phyloP scores from a whole-genome alignment of 2,888 invertebrate genomes.

The Metellina segmentata region DNA sequence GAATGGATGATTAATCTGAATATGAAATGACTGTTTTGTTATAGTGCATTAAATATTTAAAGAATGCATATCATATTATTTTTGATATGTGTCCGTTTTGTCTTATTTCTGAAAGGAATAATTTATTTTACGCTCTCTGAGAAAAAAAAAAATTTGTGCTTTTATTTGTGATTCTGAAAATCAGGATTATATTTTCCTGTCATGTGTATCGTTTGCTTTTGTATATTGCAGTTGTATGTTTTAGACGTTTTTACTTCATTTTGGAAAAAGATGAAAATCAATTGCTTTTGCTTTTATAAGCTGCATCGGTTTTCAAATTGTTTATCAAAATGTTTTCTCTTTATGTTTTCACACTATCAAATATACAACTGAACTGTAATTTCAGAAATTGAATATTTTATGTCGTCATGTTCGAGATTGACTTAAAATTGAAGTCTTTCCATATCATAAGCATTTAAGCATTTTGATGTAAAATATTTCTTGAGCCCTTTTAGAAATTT shows the following conservation, averaged over 20 bases:
- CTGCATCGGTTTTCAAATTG: too few species aligned
- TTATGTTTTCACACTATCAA: too few species aligned
- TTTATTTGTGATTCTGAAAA: background rate
- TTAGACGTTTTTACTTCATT: background rate
- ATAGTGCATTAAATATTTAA: conserved; percentile 51
- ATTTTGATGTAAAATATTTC: too few species aligned
- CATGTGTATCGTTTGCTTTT: background rate
- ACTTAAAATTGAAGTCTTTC: too few species aligned
- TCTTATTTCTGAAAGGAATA: conserved; percentile 25
- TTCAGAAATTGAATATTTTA: too few species aligned
- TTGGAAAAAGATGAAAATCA: too few species aligned
- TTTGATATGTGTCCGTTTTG: background rate
- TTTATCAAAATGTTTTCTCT: too few species aligned
- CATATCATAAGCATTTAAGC: too few species aligned
- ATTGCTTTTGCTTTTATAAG: too few species aligned
- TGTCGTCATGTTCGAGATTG: too few species aligned
- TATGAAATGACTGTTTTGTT: conserved; percentile 25
- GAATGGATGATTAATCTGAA: conserved; percentile 40
- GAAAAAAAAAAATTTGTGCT: background rate
- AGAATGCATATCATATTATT: conserved; percentile 12
- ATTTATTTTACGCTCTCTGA: conserved; percentile 22
- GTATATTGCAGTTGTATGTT: background rate
- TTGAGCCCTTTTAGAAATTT: too few species aligned
- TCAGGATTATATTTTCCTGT: background rate
- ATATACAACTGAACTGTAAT: too few species aligned